Evolutionary conservation across 2,888 invertebrate genomes (phyloP), one percentile per base, ranked within the genome.

Genomic region (Hydrotaea diabolus): DNA sequence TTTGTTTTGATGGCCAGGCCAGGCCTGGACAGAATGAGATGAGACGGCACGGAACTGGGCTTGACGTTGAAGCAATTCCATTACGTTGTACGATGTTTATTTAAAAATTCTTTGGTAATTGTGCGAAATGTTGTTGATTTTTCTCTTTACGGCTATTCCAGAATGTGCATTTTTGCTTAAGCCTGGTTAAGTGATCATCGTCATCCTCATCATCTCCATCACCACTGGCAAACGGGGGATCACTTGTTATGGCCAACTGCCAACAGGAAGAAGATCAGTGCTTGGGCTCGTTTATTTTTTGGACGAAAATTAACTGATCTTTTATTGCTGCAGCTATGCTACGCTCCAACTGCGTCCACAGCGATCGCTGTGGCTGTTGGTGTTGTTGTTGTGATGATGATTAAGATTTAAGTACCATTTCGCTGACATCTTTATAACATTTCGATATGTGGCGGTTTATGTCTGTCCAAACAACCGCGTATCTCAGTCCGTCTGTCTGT

Each of bases 341-440:
- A 4, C 11, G 7, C 39, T 39, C 9, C 11, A 11, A 21, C 43
- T 39, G 69, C 15, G 71, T 69, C 59, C 64, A n/a, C n/a, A 23
- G 21, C 43, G 49, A 53, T 13, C 8, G 23, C 13, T 17, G 55
- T 39, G 36, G 55, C 72, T 76, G 64, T 11, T 72, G 62, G 15
- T 4, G 31, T 31, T 31, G 2, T 31, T 19, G 8, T 74, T 83
- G 73, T 84, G 78, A 85, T 80, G 82, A 85, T 82, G 85, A 86
- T 85, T 86, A 85, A 85, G 83, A 83, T 83, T 86, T 87, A 85
- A 85, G 83, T 86, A 83, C 74, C 86, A 85, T 87, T 86, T 82
- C 83, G 85, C 86, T 87, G 86, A 87, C 86, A 87, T 86, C 87
- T 88, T 86, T 82, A 87, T 87, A 86, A 85, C 82, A 77, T 77